Evolutionary conservation across 2,888 invertebrate species (phyloP).

Genomic region (Agriotes lineatus): DNA sequence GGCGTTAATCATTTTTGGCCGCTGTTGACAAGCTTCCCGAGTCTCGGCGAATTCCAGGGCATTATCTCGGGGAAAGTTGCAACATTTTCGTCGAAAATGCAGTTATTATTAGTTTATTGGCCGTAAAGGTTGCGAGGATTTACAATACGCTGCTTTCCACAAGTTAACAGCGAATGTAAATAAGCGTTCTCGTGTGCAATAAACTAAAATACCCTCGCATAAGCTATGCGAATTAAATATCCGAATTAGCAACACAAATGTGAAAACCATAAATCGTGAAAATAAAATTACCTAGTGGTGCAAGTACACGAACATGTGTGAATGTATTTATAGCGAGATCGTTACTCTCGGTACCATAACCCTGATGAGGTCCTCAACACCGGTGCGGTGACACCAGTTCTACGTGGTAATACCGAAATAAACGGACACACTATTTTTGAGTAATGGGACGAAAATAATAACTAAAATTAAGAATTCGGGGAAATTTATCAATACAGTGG

Average conservation of each 20-base stretch:
- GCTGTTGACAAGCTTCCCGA: neutral
- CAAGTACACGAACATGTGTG: constrained; percentile 45
- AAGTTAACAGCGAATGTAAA: constrained; percentile 5
- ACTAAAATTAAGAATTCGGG: constrained; percentile 24
- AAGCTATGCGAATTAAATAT: constrained; percentile 45
- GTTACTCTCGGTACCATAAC: constrained; percentile 45
- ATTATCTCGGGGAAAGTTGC: neutral
- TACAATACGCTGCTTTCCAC: constrained; percentile 13
- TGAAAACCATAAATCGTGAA: constrained; percentile 45
- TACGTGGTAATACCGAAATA: constrained; percentile 44
- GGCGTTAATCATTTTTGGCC: constrained; percentile 4
- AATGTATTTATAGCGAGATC: constrained; percentile 46
- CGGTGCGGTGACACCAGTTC: constrained; percentile 43
- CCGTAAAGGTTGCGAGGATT: constrained; percentile 1
- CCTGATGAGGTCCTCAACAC: constrained; percentile 44
- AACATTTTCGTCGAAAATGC: neutral
- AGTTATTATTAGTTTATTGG: constrained; percentile 15
- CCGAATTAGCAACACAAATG: constrained; percentile 46
- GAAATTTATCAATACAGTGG: constrained; percentile 25
- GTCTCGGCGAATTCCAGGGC: neutral
- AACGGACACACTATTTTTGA: constrained; percentile 40
- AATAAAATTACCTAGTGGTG: constrained; percentile 45
- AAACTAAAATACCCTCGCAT: constrained; percentile 34
- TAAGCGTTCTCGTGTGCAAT: constrained; percentile 25
- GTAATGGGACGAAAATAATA: constrained; percentile 36